A percentile compares a stretch with the other conserved stretches of the same genome.
Evolutionary conservation across 2,797 vertebrate genomes (phyloP).

Genomic region (Poecilia gillii): DNA sequence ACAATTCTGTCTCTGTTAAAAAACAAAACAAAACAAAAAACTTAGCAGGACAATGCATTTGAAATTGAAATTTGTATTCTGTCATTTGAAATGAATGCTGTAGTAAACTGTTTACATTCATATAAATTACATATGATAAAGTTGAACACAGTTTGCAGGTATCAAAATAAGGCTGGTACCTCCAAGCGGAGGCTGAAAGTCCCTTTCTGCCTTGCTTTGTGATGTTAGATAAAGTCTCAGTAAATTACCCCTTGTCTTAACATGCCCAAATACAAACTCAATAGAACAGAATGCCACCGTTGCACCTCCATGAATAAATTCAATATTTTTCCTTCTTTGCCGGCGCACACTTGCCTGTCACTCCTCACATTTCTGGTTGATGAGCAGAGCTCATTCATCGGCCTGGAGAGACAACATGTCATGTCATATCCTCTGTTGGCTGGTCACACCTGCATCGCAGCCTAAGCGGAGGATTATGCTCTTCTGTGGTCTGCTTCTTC

Average conservation of each 20-base stretch:
- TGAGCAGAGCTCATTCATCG: slow-evolving; percentile 55
- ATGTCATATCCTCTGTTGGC: slow-evolving; percentile 56
- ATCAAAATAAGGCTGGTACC: not conserved
- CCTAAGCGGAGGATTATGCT: slow-evolving; percentile 39
- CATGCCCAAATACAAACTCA: slow-evolving; percentile 46
- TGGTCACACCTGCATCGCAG: slow-evolving; percentile 60
- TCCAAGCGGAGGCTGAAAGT: not conserved
- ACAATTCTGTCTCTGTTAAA: slow-evolving; percentile 74
- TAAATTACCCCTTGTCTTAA: slow-evolving; percentile 4
- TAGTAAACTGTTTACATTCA: not conserved
- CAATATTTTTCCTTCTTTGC: slow-evolving; percentile 32
- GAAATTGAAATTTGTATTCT: slow-evolving; percentile 21
- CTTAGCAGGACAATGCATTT: slow-evolving; percentile 9
- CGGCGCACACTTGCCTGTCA: slow-evolving; percentile 25
- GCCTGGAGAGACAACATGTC: slow-evolving; percentile 49
- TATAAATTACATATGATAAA: not conserved
- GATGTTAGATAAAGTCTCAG: not conserved
- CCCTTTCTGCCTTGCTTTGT: not conserved
- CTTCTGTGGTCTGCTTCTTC: slow-evolving; percentile 45
- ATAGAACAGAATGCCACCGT: slow-evolving; percentile 35
- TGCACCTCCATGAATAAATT: slow-evolving; percentile 17
- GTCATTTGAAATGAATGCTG: not conserved
- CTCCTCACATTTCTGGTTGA: slow-evolving; percentile 38
- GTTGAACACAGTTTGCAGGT: not conserved
- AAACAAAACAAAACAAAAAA: too few species aligned